These are phyloP conservation scores for Megatriorchis doriae DNA, from an alignment of 2,113 vertebrate genomes.

Conservation along the genomic window DNA sequence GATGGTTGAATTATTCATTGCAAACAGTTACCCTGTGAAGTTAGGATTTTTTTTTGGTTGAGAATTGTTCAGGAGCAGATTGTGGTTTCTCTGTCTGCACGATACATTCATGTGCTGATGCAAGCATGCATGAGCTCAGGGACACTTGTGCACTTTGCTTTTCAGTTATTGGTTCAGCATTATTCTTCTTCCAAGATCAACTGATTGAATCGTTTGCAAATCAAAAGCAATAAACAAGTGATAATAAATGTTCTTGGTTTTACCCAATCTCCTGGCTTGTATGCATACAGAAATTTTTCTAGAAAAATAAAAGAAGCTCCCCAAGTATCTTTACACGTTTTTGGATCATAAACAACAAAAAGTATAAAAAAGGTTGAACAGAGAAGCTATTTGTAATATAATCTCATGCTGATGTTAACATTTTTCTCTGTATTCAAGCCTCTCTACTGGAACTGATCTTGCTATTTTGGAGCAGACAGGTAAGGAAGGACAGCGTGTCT, in stretches of 20 bases:
- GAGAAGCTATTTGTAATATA: background rate
- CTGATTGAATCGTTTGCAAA: background rate
- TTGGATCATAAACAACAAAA: background rate
- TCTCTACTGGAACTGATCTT: background rate
- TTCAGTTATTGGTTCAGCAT: background rate
- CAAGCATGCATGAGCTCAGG: background rate
- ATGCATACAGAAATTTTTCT: background rate
- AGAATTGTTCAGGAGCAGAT: constrained; percentile 4
- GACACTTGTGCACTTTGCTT: background rate
- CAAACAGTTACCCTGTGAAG: background rate
- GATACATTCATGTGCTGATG: background rate
- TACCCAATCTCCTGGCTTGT: background rate
- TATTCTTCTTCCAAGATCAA: background rate
- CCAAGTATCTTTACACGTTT: background rate
- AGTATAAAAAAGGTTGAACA: background rate
- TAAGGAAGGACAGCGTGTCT: background rate
- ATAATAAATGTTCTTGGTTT: background rate
- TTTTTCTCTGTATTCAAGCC: background rate
- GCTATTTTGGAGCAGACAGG: background rate
- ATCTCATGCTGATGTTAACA: fast-evolving
- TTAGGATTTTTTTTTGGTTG: background rate
- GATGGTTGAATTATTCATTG: constrained; percentile 49
- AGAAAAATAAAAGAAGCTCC: background rate
- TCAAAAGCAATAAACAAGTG: background rate
- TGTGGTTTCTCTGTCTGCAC: background rate